Base-by-base conservation (phyloP, 1,140 invertebrate genomes). In the Solenopsis invicta region DNA sequence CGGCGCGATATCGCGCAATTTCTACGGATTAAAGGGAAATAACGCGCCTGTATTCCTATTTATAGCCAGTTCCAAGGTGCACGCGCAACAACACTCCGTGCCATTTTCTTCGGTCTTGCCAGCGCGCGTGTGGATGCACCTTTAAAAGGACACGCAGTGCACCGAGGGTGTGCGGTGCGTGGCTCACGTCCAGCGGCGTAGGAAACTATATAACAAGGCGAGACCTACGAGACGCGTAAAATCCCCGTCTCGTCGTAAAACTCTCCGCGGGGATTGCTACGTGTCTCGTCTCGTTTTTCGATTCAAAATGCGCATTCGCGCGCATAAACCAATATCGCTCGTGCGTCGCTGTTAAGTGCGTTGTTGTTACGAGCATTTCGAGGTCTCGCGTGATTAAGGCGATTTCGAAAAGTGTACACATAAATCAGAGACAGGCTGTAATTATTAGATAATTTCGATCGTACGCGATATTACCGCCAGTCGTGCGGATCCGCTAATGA, bases 21-120 rank as follows among this genome's bases (percentile, higher is more conserved):
- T 85, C 88, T 71, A 16, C 52, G 86, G 86, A 89, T 90, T 90
- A 89, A 87, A 56, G 29, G 59, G 67, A 88, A 89, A 76, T 85
- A 89, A 81, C 52, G 77, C 54, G 41, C 76, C 21, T 80, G 29
- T 59, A n/a, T 74, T 78, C 41, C 75, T 90, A 89, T 89, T 89
- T 90, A 89, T 89, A 88, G 74, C 56, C 54, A 6, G 41, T 59
- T 67, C 64, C 76, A 50, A 76, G 56, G 10, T 21, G 41, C 41
- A 21, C 52, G 37, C 62, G 54, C 62, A 56, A 12, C 41, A 41
- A 8, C 41, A 41, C 67, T 29, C 50, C 29, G 2, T 72, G 52
- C 69, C 18, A 41, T 82, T 74, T 34, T 37, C 41, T 18, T 4
- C 37, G 78, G n/a, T 37, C 37, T 61, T 37, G 29, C 56, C 4